Conservation (phyloP, 2,888 invertebrate genomes). For the Cremastinae sp. region DNA sequence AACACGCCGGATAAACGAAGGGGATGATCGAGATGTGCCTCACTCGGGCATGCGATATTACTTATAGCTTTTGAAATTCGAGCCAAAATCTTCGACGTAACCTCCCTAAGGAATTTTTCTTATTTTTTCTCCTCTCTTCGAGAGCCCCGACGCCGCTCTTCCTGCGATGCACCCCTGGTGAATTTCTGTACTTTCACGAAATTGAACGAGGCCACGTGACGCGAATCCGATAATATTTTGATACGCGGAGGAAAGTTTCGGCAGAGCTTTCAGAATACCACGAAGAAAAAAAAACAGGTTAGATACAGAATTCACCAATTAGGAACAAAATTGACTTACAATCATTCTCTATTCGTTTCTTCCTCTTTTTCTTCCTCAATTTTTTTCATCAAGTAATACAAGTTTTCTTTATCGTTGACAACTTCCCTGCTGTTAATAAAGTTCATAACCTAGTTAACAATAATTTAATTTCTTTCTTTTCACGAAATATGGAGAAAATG, state of each 20-base stretch:
- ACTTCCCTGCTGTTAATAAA: too few species aligned
- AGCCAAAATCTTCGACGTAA: slow-evolving; percentile 18
- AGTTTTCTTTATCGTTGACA: too few species aligned
- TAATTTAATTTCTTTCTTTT: too few species aligned
- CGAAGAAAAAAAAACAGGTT: slow-evolving; percentile 10
- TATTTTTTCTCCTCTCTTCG: slow-evolving; percentile 4
- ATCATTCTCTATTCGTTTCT: too few species aligned
- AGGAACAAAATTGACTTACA: too few species aligned
- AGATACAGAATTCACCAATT: not conserved
- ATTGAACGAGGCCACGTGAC: slow-evolving; percentile 56
- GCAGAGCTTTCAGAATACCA: not conserved
- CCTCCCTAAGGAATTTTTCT: slow-evolving; percentile 30
- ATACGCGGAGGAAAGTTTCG: not conserved
- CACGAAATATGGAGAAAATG: too few species aligned
- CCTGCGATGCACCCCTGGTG: slow-evolving; percentile 40
- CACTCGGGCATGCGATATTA: slow-evolving; percentile 31
- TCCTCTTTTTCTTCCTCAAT: too few species aligned
- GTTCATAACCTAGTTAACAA: too few species aligned
- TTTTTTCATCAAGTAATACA: too few species aligned
- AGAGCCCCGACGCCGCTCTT: not conserved
- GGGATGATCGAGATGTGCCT: slow-evolving; percentile 42
- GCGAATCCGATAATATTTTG: slow-evolving; percentile 36
- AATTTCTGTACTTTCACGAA: slow-evolving; percentile 42
- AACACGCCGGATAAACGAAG: slow-evolving; percentile 23
- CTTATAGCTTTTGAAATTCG: slow-evolving; percentile 39